phyloP scores from a whole-genome alignment of 2,113 vertebrate species.

The Strigops habroptila region DNA sequence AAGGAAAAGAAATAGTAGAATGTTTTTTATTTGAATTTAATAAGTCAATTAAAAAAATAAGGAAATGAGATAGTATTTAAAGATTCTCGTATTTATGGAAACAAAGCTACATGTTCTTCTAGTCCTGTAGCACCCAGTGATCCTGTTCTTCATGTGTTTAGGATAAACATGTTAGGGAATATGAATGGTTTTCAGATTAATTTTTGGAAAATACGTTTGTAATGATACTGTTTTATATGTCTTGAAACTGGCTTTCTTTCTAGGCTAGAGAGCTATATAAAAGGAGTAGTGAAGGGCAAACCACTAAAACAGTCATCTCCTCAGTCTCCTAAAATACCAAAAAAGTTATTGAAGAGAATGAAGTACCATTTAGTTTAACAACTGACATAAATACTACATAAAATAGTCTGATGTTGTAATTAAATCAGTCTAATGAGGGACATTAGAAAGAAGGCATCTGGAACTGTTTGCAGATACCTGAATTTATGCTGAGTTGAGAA shows the following conservation, averaged over 20 bases:
- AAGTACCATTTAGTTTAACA: not conserved
- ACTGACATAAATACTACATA: not conserved
- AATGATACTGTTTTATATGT: not conserved
- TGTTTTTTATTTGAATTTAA: not conserved
- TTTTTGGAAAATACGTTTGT: not conserved
- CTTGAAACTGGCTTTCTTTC: not conserved
- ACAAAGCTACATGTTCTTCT: not conserved
- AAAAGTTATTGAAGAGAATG: not conserved
- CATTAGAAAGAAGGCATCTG: not conserved
- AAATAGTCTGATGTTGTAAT: not conserved
- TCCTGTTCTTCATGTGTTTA: not conserved
- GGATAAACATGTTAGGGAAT: not conserved
- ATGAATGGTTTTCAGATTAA: not conserved
- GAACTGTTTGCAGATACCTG: not conserved
- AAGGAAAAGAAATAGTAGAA: not conserved
- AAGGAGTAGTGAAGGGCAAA: not conserved
- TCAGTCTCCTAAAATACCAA: not conserved
- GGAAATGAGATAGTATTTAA: not conserved
- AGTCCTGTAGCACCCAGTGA: not conserved
- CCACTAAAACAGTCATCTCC: not conserved
- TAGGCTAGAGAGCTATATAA: not conserved
- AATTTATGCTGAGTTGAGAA: not conserved
- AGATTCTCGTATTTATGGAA: not conserved
- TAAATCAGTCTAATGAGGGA: not conserved
- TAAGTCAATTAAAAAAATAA: not conserved